Base-by-base conservation (phyloP, 2,797 vertebrate species). In the Cuculus canorus region DNA sequence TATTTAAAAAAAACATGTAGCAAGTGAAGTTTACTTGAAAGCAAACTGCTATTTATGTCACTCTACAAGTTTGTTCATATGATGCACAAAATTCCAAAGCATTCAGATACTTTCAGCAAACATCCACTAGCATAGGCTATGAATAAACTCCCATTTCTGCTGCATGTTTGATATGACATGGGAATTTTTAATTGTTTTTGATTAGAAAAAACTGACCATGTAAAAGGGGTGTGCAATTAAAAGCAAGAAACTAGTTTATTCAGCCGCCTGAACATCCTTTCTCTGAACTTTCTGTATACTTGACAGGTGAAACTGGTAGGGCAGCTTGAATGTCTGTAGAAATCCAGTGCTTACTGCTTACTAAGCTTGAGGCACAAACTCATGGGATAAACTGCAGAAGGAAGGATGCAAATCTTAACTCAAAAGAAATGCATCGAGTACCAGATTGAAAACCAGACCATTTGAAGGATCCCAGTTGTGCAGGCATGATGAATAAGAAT, bases 241-340 rank as follows among this genome's bases (percentile, higher is more conserved):
- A 95, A 57, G 17, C 33, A 94, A 66, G 37, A 82, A 93, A 86
- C 60, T 61, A 47, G 71, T 80, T 96, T 73, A 86, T 77, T 77
- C 81, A 82, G n/a, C 35, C 71, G 56, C 71, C 56, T 78, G 41
- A 92, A 86, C 16, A 70, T 19, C 23, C 27, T 47, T n/a, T 70
- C 83, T 82, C 83, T 71, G n/a, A 56, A 68, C 82, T 79, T 82
- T 63, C 79, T 61, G 88, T 82, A 50, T 16, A 73, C 68, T 50
- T 82, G 32, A 79, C 85, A 95, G 82, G 82, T 88, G 77, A 82
- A 95, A 96, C 95, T 68, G 82, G 92, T 80, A 95, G 64, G 60
- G 60, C 82, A 91, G 79, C 91, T 71, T 76, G 72, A 73, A 82
- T 64, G 28, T 33, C 63, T 70, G 24, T 0, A 93, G 90, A 96